Conservation (phyloP, 2,797 vertebrate species). For the Poecilia gillii region DNA sequence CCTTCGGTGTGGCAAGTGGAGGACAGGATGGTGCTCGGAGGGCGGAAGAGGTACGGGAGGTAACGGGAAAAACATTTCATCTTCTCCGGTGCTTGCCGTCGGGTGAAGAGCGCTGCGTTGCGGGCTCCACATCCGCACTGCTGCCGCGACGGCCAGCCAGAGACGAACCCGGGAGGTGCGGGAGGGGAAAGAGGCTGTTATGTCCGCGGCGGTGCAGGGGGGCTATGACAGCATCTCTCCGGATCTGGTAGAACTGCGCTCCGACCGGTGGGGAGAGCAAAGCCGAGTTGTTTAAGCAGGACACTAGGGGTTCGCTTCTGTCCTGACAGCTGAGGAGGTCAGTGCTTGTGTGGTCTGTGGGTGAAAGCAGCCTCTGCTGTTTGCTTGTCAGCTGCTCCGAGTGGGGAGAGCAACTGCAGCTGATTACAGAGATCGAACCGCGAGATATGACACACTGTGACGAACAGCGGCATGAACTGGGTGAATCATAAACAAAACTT, state of each 20-base stretch:
- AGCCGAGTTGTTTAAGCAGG: slow-evolving; percentile 42
- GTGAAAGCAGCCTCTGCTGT: slow-evolving; percentile 26
- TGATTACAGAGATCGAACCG: background rate
- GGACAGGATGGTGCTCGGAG: slow-evolving; percentile 92
- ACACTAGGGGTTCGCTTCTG: slow-evolving; percentile 45
- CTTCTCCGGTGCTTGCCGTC: slow-evolving; percentile 77
- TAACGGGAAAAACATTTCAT: slow-evolving; percentile 99
- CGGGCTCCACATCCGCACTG: slow-evolving; percentile 82
- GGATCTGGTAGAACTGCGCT: slow-evolving; percentile 13
- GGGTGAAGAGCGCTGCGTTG: slow-evolving; percentile 71
- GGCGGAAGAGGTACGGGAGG: slow-evolving; percentile 94
- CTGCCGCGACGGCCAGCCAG: slow-evolving; percentile 67
- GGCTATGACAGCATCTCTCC: slow-evolving; percentile 79
- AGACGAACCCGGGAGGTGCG: slow-evolving; percentile 31
- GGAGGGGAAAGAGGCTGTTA: slow-evolving; percentile 54
- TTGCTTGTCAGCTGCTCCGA: slow-evolving; percentile 5
- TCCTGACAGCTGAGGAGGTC: slow-evolving; percentile 52
- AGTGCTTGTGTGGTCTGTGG: slow-evolving; percentile 38
- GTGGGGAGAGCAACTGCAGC: background rate
- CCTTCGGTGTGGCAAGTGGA: slow-evolving; percentile 97
- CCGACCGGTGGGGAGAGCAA: background rate
- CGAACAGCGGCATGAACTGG: slow-evolving; percentile 34
- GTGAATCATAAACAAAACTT: slow-evolving; percentile 70
- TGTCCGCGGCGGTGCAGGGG: slow-evolving; percentile 70
- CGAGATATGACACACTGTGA: slow-evolving; percentile 2